These are phyloP conservation scores for Diarsia mendica DNA, from an alignment of 2,888 invertebrate genomes.

Conservation along the genomic window DNA sequence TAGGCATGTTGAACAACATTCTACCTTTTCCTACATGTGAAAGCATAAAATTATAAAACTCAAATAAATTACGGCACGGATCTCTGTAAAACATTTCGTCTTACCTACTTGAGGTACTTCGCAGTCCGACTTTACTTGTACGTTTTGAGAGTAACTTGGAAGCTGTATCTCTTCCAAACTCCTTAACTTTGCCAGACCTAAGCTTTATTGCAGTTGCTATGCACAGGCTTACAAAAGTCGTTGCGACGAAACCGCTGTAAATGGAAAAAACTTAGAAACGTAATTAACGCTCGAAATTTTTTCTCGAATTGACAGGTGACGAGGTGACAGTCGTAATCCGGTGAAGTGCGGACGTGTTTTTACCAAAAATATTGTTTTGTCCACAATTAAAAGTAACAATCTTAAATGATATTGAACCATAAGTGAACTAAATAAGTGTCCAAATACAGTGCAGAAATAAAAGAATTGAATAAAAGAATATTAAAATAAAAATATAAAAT, in stretches of 20 bases:
- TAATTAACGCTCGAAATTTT: conserved; percentile 46
- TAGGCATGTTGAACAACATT: conserved; percentile 28
- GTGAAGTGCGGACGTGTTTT: too few species aligned
- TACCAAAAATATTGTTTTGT: too few species aligned
- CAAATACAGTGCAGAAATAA: too few species aligned
- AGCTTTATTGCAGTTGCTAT: conserved; percentile 63
- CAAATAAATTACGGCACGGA: conserved; percentile 51
- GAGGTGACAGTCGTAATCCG: too few species aligned
- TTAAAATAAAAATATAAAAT: too few species aligned
- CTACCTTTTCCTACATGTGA: conserved; percentile 30
- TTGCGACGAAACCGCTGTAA: conserved; percentile 44
- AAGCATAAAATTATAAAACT: conserved; percentile 53
- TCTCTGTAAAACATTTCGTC: conserved; percentile 55
- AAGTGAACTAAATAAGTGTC: too few species aligned
- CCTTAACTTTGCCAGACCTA: conserved; percentile 60
- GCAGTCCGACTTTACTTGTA: conserved; percentile 58
- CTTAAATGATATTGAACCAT: too few species aligned
- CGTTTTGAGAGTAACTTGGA: conserved; percentile 57
- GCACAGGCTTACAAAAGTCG: conserved; percentile 49
- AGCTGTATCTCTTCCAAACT: conserved; percentile 59
- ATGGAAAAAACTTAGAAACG: conserved; percentile 27
- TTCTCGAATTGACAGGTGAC: too few species aligned
- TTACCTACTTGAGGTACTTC: conserved; percentile 47
- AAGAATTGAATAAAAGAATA: too few species aligned
- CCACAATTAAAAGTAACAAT: too few species aligned